Evolutionary conservation across 2,797 vertebrate genomes (phyloP), one percentile per base, ranked within the genome.

Genomic region (Protosalanx chinensis): DNA sequence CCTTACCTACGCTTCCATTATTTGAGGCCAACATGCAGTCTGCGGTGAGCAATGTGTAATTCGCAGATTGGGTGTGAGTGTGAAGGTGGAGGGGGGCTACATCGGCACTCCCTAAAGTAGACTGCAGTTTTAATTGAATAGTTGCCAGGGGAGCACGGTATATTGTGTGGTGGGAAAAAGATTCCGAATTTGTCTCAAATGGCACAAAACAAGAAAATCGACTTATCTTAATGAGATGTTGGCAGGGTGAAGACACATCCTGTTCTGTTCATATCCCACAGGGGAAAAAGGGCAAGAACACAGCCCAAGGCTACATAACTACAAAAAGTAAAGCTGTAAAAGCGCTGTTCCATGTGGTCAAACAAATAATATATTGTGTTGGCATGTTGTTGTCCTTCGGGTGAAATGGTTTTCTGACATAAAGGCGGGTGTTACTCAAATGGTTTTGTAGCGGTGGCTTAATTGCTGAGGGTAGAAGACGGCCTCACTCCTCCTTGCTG

Each of bases 321-420:
- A 72, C 72, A 78, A 56, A 75, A 71, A 63, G 61, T 46, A 75
- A 73, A 76, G 64, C 64, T 67, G 57, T 65, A 68, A 65, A 71
- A 46, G 51, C 64, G 51, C 71, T 66, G 71, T 76, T 76, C 68
- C 68, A 37, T 64, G 60, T 56, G n/a, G 61, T 41, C 35, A 75
- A 60, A 65, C 66, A 72, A 72, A 72, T 68, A 13, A 66, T 69
- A 37, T 41, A 23, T 56, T 16, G 27, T 71, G 67, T 64, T 37
- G 29, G 33, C 32, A 53, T 61, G 74, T 59, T 62, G 57, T 62
- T 74, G 72, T 80, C 74, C n/a, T 66, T 6, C 60, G 33, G 32
- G 12, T 16, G 63, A 77, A 75, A 33, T 67, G 33, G 46, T 74
- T 74, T 79, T 76, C 18, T 65, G 7, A 59, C 32, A 30, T 12